Base-by-base conservation (phyloP, 2,888 invertebrate genomes). In the Blastobasis adustella region DNA sequence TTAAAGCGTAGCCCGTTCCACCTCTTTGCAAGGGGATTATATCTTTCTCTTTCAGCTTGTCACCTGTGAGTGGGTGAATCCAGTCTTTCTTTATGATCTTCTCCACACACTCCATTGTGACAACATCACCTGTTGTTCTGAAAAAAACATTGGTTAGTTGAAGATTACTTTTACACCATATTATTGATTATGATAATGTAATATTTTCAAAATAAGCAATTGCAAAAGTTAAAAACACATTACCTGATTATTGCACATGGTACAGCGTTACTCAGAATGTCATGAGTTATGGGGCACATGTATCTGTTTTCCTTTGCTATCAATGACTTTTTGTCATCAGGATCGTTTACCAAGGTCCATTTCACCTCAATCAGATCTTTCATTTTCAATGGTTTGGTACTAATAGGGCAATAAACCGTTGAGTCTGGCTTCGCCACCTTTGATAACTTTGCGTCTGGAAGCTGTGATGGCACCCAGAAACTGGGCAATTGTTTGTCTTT, bases 231-330 rank as follows among this genome's bases (percentile, higher is more conserved):
- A 42, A 6, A 10, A 36, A 36, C 36, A 46, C 5, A 23, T 67
- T 58, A 87, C 83, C 91, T 93, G 50, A 99, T 90, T 39, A 99
- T 95, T 55, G 96, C 98, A 84, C 96, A 97, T 0, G 98, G 97
- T 3, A 98, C 94, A 6, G 98, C 95, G 88, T 98, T 98, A 58
- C 96, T 95, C 41, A 99, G 88, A 55, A 98, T 93, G 80, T 99
- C 99, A 78, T 97, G 96, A 1, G 99, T 99, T 0, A 99, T 94
- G 1, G 99, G 96, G 77, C 99, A 99, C 94, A 98, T 98, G 75
- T 98, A 99, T 63, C 99, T 91, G 59, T 95, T 96, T 74, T 96
- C 93, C 78, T 96, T 97, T 0, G 94, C 92, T 60, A 98, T 96
- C 39, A 98, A 83, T 1, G 97, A 94, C 63, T 94, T 94, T 63